Conservation (phyloP, 2,888 invertebrate genomes). For the Callyntrura sp. region DNA sequence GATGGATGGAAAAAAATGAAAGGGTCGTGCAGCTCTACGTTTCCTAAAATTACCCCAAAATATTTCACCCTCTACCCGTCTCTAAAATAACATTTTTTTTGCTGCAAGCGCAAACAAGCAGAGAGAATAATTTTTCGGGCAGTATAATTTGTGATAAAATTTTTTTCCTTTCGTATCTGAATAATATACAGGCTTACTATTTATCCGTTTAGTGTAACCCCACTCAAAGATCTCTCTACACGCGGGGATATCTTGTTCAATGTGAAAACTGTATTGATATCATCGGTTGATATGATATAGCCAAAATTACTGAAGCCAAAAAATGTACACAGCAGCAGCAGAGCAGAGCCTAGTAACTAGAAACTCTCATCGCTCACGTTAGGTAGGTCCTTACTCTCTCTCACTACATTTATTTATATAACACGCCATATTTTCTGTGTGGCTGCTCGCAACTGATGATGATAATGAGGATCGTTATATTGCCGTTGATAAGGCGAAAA, state of each 20-base stretch:
- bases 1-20: slow-evolving; percentile 64
- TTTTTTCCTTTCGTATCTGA: no score
- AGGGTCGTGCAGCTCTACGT: no score
- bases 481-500: neutral
- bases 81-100: no score
- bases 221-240: neutral
- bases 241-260: slow-evolving; percentile 6
- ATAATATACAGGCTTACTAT: no score
- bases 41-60: no score
- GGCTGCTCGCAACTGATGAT: neutral
- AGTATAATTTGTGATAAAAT: no score
- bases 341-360: no score
- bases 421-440: slow-evolving; percentile 15
- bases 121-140: slow-evolving; percentile 22
- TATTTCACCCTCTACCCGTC: no score
- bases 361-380: no score
- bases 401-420: neutral
- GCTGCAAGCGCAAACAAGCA: no score
- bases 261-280: slow-evolving; percentile 52
- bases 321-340: no score
- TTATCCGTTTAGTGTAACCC: neutral
- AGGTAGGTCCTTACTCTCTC: slow-evolving; percentile 34
- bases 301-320: slow-evolving; percentile 47
- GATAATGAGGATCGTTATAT: slow-evolving; percentile 26
- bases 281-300: slow-evolving; percentile 26